Percentiles rank a stretch among this genome's conserved stretches.
phyloP scores from a whole-genome alignment of 2,888 invertebrate species.

The Nomada flava region DNA sequence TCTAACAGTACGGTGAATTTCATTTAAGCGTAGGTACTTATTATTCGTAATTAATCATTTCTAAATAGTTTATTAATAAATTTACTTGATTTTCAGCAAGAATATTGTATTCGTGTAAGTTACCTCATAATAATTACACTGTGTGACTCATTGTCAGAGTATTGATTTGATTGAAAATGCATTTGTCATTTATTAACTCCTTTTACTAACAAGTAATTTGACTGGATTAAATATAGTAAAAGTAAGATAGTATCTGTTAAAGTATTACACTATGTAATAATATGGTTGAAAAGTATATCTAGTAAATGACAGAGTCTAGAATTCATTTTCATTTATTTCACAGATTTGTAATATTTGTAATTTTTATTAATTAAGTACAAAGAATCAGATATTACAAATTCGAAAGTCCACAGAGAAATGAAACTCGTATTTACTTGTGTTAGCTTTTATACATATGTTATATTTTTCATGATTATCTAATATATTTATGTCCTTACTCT shows the following conservation, averaged over 20 bases:
- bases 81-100: slow-evolving; percentile 82
- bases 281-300: slow-evolving; percentile 18
- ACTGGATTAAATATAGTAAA: slow-evolving; percentile 50
- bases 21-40: background rate
- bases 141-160: slow-evolving; percentile 60
- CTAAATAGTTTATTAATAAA: slow-evolving; percentile 59
- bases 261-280: slow-evolving; percentile 35
- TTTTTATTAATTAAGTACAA: background rate
- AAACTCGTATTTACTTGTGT: slow-evolving; percentile 43
- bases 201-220: slow-evolving; percentile 59
- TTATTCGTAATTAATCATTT: slow-evolving; percentile 8
- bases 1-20: background rate
- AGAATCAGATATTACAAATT: background rate
- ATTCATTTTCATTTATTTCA: slow-evolving; percentile 5
- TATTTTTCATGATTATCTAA: slow-evolving; percentile 64
- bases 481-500: slow-evolving; percentile 82
- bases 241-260: slow-evolving; percentile 55
- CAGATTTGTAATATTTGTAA: background rate
- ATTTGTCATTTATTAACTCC: slow-evolving; percentile 53
- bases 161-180: slow-evolving; percentile 62
- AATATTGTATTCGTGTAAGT: slow-evolving; percentile 84
- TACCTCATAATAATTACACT: slow-evolving; percentile 74
- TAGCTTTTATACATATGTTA: slow-evolving; percentile 37
- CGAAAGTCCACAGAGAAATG: background rate
- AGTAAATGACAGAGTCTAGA: background rate